Evolutionary conservation across 2,113 vertebrate species (phyloP), one percentile per base, ranked within the genome.

Genomic region (Alosa alosa): DNA sequence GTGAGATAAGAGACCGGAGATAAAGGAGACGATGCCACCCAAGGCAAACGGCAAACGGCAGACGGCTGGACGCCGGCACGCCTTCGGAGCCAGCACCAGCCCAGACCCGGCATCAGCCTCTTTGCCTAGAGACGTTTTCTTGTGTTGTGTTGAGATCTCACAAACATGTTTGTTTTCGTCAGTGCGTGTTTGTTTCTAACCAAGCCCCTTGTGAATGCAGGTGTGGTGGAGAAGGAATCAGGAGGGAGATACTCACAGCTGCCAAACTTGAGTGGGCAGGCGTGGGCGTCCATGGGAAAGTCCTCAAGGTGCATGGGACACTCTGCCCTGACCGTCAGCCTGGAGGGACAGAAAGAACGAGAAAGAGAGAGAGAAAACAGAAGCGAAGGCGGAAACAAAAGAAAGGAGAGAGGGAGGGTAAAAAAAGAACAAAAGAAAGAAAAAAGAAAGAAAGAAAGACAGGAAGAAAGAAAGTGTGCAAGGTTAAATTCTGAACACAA

Each of bases 251-350:
- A 95, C 96, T 96, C 93, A 96, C 96, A 96, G 90, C 95, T 96
- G 91, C 95, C 96, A 86, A 95, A 96, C 91, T 96, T 96, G 47
- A 96, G 91, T 11, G 95, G 96, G 91, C 96, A 96, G 18, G 96
- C 95, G 84, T 96, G 96, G 75, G 95, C 96, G 82, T 96, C 96
- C 96, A 96, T 96, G 3, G 96, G 96, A 86, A 96, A 96, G 91
- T 96, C 95, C 81, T 96, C 96, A 78, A 96, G 93, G 89, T 96
- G 96, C 96, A 96, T 96, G 36, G 72, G 52, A 84, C 22, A 46
- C 41, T 22, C 83, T 1, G 83, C 83, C 82, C 95, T 92, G 20
- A 96, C 95, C 68, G 96, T 96, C 72, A 96, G 93, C 91, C 95
- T 96, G 39, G 25, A 68, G 36, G 6, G 11, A 31, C 10, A 41